Evolutionary conservation across 2,888 invertebrate genomes (phyloP).

Genomic region (Microplitis manilae): DNA sequence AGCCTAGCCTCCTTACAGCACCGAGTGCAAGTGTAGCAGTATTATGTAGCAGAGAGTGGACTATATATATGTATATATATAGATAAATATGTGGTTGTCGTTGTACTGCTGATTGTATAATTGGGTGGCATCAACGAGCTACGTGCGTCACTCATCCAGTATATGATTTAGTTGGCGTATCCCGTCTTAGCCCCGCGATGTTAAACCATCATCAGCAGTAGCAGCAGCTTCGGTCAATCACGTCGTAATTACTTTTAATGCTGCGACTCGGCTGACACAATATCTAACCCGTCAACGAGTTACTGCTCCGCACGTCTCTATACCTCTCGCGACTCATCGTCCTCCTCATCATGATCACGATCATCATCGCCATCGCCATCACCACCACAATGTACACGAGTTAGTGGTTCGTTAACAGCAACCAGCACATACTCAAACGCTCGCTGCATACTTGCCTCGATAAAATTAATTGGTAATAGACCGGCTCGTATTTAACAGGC

Average conservation of each 20-base stretch:
- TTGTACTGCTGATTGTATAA: conserved; percentile 68
- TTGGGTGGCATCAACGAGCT: conserved; percentile 70
- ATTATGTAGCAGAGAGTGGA: no score
- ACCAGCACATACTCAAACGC: conserved; percentile 32
- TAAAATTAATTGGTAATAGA: conserved; percentile 71
- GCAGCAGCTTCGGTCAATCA: conserved; percentile 69
- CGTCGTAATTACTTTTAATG: conserved; percentile 72
- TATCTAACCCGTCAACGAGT: conserved; percentile 67
- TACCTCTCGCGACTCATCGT: conserved; percentile 28
- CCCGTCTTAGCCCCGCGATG: conserved; percentile 12
- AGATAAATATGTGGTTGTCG: conserved; percentile 40
- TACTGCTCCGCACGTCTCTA: conserved; percentile 27
- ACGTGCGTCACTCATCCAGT: conserved; percentile 68
- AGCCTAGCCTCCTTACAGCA: conserved; percentile 20
- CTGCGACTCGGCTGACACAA: conserved; percentile 70
- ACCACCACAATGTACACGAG: background rate
- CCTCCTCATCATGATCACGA: conserved; percentile 17
- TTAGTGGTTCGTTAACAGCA: background rate
- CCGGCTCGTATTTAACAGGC: conserved; percentile 57
- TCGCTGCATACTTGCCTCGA: conserved; percentile 70
- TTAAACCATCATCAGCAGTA: conserved; percentile 52
- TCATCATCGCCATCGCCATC: no score
- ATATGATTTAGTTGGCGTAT: conserved; percentile 62
- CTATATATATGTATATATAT: background rate
- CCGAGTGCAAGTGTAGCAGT: no score